A percentile compares a stretch with the other conserved stretches of the same genome.
phyloP scores from a whole-genome alignment of 2,797 vertebrate species.

The Karalla daura region DNA sequence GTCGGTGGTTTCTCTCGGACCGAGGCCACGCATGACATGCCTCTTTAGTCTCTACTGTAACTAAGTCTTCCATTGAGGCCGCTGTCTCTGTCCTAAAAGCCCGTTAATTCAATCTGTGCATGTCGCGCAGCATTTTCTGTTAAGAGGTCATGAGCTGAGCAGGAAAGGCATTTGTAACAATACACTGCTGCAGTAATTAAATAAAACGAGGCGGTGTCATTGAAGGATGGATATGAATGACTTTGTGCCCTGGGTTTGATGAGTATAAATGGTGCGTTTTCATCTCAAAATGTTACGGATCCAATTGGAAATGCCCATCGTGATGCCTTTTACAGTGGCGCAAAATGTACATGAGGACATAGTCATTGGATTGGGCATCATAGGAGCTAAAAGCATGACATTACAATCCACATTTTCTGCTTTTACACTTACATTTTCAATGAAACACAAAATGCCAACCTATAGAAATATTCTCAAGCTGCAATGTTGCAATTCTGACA shows the following conservation, averaged over 20 bases:
- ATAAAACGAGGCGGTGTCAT: conserved; percentile 4
- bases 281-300: conserved; percentile 8
- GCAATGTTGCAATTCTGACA: too few relatives aligned
- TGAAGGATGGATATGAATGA: conserved; percentile 23
- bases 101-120: conserved; percentile 47
- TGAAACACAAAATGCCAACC: too few relatives aligned
- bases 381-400: neutral
- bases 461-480: too few relatives aligned
- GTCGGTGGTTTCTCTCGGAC: conserved; percentile 18
- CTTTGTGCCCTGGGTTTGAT: conserved; percentile 27
- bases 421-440: too few relatives aligned
- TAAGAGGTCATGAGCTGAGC: conserved; percentile 39
- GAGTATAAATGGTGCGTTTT: conserved; percentile 23
- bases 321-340: neutral
- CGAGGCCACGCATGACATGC: conserved; percentile 7
- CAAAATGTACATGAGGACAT: neutral
- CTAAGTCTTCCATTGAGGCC: conserved; percentile 2
- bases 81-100: conserved; percentile 49
- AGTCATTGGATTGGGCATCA: neutral
- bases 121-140: conserved; percentile 10
- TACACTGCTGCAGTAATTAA: conserved; percentile 17
- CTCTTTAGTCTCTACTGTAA: conserved; percentile 26
- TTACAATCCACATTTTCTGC: too few relatives aligned
- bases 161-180: conserved; percentile 39
- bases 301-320: neutral